phyloP scores from a whole-genome alignment of 1,140 invertebrate genomes.

The Lutraria rhynchaena region DNA sequence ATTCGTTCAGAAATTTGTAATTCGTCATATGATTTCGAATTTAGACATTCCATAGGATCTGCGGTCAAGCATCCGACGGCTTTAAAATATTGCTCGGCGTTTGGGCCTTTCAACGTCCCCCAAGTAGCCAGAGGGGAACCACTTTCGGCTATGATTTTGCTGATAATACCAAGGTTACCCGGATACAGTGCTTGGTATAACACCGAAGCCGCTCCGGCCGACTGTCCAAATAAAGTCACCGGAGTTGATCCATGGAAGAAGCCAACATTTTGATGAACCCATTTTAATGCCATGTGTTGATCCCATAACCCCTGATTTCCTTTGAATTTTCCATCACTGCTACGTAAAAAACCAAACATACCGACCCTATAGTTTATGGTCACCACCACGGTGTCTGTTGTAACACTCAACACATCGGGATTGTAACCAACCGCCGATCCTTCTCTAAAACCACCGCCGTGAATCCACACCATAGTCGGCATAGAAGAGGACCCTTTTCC shows the following conservation, averaged over 20 bases:
- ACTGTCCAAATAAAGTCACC: constrained; percentile 89
- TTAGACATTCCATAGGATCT: constrained; percentile 7
- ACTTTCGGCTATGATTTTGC: constrained; percentile 65
- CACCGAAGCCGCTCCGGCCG: constrained; percentile 77
- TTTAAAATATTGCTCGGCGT: background rate
- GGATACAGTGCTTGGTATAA: constrained; percentile 60
- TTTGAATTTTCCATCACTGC: constrained; percentile 79
- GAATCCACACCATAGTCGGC: constrained; percentile 95
- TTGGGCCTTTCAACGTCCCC: background rate
- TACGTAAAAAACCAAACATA: constrained; percentile 87
- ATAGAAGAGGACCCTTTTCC: constrained; percentile 70
- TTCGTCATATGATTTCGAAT: background rate
- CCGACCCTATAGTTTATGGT: constrained; percentile 90
- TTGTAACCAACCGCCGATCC: constrained; percentile 96
- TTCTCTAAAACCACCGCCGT: constrained; percentile 94
- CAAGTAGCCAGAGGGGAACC: constrained; percentile 43
- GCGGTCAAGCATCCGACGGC: background rate
- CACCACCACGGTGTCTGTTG: constrained; percentile 91
- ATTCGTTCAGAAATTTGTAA: background rate
- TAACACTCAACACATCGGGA: constrained; percentile 88
- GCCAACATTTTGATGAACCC: constrained; percentile 88
- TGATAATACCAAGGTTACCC: constrained; percentile 60
- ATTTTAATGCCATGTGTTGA: constrained; percentile 88
- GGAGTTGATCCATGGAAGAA: constrained; percentile 87
- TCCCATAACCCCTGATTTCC: constrained; percentile 83